These are phyloP conservation scores for Callospermophilus lateralis DNA, from an alignment of 2,113 vertebrate genomes.

Conservation along the genomic window DNA sequence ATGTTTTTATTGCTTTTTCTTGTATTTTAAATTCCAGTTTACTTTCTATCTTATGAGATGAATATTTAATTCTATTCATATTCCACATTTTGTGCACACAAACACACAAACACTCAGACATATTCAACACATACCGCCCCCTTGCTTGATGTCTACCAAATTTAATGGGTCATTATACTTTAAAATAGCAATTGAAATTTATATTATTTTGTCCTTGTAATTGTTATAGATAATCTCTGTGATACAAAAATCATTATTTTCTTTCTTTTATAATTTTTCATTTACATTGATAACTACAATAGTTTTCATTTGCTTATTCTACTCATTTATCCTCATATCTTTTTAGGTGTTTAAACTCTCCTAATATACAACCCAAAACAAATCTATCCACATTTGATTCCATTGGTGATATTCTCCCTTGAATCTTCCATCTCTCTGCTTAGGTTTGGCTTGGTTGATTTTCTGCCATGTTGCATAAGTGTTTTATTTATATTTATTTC, in stretches of 20 bases:
- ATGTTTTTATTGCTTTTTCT: background rate
- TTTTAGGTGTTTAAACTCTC: background rate
- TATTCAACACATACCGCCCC: fast-evolving
- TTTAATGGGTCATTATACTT: background rate
- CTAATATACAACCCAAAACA: background rate
- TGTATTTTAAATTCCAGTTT: background rate
- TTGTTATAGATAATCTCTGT: background rate
- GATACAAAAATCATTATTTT: background rate
- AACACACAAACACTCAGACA: background rate
- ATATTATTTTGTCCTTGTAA: background rate
- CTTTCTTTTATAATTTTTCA: background rate
- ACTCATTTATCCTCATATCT: background rate
- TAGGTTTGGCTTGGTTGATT: background rate
- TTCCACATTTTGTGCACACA: background rate
- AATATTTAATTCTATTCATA: background rate
- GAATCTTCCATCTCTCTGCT: background rate
- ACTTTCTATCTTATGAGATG: background rate
- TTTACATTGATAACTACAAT: background rate
- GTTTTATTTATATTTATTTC: background rate
- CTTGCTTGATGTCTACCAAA: background rate
- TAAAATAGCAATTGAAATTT: background rate
- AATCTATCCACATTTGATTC: background rate
- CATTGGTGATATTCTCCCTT: background rate
- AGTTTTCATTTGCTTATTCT: background rate
- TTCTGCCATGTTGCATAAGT: background rate